A percentile compares a stretch with the other conserved stretches of the same genome.
These are phyloP conservation scores for Naso thynnoides DNA, from an alignment of 2,797 vertebrate genomes.

Conservation along the genomic window DNA sequence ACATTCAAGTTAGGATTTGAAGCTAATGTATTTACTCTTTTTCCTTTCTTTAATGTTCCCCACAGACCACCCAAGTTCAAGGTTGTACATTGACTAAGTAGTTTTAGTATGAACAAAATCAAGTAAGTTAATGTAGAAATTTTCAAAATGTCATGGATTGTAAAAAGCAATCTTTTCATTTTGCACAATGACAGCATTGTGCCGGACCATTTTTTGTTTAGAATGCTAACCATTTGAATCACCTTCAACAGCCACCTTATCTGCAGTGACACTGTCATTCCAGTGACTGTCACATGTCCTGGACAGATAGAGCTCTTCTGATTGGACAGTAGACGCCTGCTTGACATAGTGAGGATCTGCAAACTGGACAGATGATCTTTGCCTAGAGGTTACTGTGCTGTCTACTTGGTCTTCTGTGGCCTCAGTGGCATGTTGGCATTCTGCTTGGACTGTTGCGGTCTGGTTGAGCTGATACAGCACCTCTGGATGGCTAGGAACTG, in stretches of 20 bases:
- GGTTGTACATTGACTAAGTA: conserved; percentile 41
- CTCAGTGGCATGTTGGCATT: conserved; percentile 35
- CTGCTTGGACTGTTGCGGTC: conserved; percentile 42
- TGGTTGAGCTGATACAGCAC: conserved; percentile 29
- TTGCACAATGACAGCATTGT: conserved; percentile 74
- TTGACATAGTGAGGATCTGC: conserved; percentile 51
- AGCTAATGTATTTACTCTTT: conserved; percentile 45
- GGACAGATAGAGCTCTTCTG: conserved; percentile 77
- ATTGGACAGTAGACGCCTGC: conserved; percentile 56
- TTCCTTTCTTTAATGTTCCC: conserved; percentile 40
- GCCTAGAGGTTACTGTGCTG: conserved; percentile 22
- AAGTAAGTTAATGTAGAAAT: conserved; percentile 57
- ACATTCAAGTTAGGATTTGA: conserved; percentile 68
- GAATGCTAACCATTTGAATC: conserved; percentile 87
- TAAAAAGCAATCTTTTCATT: conserved; percentile 64
- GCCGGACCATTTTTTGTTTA: conserved; percentile 72
- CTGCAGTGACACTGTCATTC: conserved; percentile 81
- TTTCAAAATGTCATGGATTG: conserved; percentile 65
- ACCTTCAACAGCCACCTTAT: conserved; percentile 90
- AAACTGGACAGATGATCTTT: conserved; percentile 49
- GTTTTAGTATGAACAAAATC: conserved; percentile 65
- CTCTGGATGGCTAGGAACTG: conserved; percentile 21
- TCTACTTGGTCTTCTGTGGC: conserved; percentile 52
- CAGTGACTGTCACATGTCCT: conserved; percentile 74
- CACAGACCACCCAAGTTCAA: conserved; percentile 62